Evolutionary conservation across 2,888 invertebrate genomes (phyloP).

Genomic region (Sacculina carcini): DNA sequence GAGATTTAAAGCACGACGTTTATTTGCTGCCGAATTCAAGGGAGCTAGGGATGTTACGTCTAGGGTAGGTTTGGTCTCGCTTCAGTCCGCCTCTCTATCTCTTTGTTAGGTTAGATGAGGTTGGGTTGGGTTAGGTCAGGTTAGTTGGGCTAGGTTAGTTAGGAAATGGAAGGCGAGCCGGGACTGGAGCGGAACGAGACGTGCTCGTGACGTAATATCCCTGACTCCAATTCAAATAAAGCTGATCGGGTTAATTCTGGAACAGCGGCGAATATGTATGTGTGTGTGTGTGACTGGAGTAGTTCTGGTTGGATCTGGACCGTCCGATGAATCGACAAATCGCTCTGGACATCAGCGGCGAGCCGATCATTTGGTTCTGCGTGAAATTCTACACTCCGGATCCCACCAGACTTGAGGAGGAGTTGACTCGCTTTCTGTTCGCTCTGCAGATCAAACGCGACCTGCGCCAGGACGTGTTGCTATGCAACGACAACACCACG

Average conservation of each 20-base stretch:
- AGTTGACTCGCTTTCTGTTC: conserved; percentile 81
- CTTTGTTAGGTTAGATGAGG: too few relatives aligned
- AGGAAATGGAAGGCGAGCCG: too few relatives aligned
- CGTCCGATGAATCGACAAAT: conserved; percentile 88
- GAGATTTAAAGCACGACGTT: too few relatives aligned
- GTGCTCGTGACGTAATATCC: conserved; percentile 87
- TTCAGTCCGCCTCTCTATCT: too few relatives aligned
- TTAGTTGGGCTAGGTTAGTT: too few relatives aligned
- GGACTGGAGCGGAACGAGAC: too few relatives aligned
- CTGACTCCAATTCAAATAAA: conserved; percentile 73
- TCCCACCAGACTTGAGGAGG: conserved; percentile 79
- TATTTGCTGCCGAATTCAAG: too few relatives aligned
- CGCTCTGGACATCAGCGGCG: conserved; percentile 24
- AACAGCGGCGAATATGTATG: too few relatives aligned
- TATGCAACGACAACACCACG: conserved; percentile 95
- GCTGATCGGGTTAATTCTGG: conserved; percentile 97
- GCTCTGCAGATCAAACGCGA: conserved; percentile 94
- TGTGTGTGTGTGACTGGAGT: too few relatives aligned
- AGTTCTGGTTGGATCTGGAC: conserved; percentile 96
- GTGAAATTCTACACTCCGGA: conserved; percentile 99
- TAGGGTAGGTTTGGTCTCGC: too few relatives aligned
- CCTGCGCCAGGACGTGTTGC: conserved; percentile 63
- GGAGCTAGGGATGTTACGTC: too few relatives aligned
- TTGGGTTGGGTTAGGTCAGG: too few relatives aligned
- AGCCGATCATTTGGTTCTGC: conserved; percentile 45